Evolutionary conservation across 2,888 invertebrate species (phyloP).

Genomic region (Boloria selene): DNA sequence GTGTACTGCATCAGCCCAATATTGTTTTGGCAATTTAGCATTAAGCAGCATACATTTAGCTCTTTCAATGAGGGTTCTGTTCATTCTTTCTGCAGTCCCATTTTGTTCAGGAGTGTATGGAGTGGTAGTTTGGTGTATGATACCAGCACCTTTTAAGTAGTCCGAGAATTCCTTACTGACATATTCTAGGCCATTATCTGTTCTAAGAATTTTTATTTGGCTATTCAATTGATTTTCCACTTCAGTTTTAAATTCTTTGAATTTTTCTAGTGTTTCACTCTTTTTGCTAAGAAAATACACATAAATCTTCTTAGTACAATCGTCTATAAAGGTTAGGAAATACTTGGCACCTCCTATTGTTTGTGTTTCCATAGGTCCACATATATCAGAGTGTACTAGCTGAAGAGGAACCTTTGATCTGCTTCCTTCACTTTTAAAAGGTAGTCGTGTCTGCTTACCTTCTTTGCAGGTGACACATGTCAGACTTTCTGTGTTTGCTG

Average conservation of each 20-base stretch:
- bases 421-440: constrained; percentile 34
- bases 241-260: no score
- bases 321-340: constrained; percentile 35
- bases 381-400: constrained; percentile 35
- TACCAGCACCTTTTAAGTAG: constrained; percentile 49
- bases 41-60: constrained; percentile 23
- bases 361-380: constrained; percentile 33
- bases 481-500: constrained; percentile 17
- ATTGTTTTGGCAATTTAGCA: constrained; percentile 15
- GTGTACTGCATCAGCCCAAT: constrained; percentile 22
- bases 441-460: constrained; percentile 32
- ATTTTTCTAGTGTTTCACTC: constrained; percentile 19
- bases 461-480: constrained; percentile 29
- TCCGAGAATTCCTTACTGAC: constrained; percentile 20
- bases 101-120: constrained; percentile 49
- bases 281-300: constrained; percentile 32
- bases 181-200: constrained; percentile 27
- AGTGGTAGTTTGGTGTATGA: constrained; percentile 40
- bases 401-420: constrained; percentile 32
- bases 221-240: constrained; percentile 29
- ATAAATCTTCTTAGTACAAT: constrained; percentile 31
- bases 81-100: constrained; percentile 47
- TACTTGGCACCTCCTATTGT: constrained; percentile 6
- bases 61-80: constrained; percentile 33
- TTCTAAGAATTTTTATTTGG: constrained; percentile 32